phyloP scores from a whole-genome alignment of 2,797 vertebrate genomes.

The Gymnodraco acuticeps region DNA sequence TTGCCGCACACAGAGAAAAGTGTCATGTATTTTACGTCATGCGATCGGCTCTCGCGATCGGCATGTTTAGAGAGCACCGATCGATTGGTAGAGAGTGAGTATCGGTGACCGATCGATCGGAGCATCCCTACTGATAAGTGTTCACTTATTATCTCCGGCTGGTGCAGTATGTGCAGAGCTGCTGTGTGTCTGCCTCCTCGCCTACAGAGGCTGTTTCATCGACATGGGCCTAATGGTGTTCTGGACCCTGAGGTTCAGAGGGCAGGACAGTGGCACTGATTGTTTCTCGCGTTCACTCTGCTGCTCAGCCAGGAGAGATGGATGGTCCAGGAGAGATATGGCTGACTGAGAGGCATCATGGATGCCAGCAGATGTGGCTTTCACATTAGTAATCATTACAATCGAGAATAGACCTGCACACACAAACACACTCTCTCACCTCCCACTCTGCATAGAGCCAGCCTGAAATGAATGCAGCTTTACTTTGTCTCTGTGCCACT shows the following conservation, averaged over 20 bases:
- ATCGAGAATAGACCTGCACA: conserved; percentile 65
- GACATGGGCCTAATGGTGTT: conserved; percentile 39
- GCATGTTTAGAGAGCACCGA: no score
- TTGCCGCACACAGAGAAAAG: no score
- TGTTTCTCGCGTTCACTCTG: conserved; percentile 48
- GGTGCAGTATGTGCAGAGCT: conserved; percentile 20
- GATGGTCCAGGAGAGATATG: conserved; percentile 48
- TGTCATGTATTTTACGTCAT: no score
- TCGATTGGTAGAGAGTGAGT: no score
- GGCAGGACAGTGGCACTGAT: conserved; percentile 43
- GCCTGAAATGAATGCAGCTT: conserved; percentile 71
- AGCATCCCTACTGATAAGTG: conserved; percentile 51
- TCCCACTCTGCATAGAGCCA: conserved; percentile 44
- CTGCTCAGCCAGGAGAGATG: conserved; percentile 60
- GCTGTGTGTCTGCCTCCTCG: conserved; percentile 25
- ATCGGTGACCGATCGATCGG: no score
- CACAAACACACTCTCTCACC: conserved; percentile 28
- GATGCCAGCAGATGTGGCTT: conserved; percentile 72
- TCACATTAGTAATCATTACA: conserved; percentile 73
- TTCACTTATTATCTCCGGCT: conserved; percentile 33
- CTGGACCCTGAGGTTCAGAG: conserved; percentile 51
- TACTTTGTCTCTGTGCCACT: conserved; percentile 72
- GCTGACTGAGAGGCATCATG: conserved; percentile 63
- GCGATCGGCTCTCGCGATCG: no score
- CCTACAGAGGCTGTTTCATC: conserved; percentile 43